Conservation (phyloP, 2,113 vertebrate genomes). For the Sebastes schlegelii region DNA sequence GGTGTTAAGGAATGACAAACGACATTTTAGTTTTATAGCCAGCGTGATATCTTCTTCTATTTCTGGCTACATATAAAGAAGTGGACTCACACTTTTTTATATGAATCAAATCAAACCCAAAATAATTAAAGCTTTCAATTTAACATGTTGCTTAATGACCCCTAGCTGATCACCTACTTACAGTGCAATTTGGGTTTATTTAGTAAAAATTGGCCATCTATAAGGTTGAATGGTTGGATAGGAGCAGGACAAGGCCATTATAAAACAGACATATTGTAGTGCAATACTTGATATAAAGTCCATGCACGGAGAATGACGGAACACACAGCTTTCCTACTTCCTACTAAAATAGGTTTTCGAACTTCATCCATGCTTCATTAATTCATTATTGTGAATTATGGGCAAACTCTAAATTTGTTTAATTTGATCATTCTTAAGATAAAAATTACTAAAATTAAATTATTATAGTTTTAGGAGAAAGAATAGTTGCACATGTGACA, state of each 20-base stretch:
- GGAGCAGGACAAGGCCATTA: neutral
- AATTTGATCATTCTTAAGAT: neutral
- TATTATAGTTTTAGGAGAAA: neutral
- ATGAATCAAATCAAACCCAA: neutral
- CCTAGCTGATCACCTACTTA: slow-evolving; percentile 16
- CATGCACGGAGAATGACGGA: no score
- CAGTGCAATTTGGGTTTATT: neutral
- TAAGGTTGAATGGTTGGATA: neutral
- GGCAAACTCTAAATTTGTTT: neutral
- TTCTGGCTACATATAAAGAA: neutral
- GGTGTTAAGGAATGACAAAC: no score
- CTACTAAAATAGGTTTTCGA: neutral
- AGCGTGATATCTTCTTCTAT: no score
- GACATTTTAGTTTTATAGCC: neutral
- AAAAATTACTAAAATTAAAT: neutral
- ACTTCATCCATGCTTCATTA: neutral
- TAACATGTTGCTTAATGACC: slow-evolving; percentile 12
- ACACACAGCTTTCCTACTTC: neutral
- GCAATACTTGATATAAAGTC: neutral
- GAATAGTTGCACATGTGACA: neutral
- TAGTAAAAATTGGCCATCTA: slow-evolving; percentile 13
- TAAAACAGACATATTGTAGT: neutral
- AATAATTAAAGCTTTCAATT: neutral
- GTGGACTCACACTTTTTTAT: neutral
- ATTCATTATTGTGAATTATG: neutral